These are phyloP conservation scores for Cairina moschata DNA, from an alignment of 2,113 vertebrate species.

Conservation along the genomic window DNA sequence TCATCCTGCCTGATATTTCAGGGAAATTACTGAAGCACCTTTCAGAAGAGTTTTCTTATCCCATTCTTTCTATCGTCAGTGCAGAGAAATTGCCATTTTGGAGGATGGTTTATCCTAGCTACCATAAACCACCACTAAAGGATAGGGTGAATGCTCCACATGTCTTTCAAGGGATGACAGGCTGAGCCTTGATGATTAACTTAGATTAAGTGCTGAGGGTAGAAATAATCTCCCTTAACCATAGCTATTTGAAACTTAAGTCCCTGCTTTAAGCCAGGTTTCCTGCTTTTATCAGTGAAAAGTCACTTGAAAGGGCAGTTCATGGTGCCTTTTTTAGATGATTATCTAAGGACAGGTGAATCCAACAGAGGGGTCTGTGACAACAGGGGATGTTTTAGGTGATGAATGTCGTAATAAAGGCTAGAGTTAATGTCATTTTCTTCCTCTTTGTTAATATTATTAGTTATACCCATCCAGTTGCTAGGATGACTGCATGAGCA, in stretches of 20 bases:
- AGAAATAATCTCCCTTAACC: constrained; percentile 21
- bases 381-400: neutral
- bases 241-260: neutral
- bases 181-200: constrained; percentile 22
- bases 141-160: neutral
- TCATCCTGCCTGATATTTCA: neutral
- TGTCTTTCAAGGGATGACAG: neutral
- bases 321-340: constrained; percentile 9
- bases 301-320: neutral
- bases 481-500: neutral
- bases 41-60: neutral
- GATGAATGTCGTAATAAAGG: neutral
- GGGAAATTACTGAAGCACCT: neutral
- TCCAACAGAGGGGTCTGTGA: neutral
- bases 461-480: neutral
- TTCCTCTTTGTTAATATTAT: neutral
- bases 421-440: neutral
- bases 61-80: neutral
- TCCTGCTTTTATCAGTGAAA: constrained; percentile 39
- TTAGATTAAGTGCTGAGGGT: neutral
- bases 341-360: constrained; percentile 7
- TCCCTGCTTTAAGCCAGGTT: constrained; percentile 23
- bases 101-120: neutral
- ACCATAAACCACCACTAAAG: neutral
- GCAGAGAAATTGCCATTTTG: neutral